Base-by-base conservation (phyloP, 2,113 vertebrate genomes). In the Pithys albifrons region DNA sequence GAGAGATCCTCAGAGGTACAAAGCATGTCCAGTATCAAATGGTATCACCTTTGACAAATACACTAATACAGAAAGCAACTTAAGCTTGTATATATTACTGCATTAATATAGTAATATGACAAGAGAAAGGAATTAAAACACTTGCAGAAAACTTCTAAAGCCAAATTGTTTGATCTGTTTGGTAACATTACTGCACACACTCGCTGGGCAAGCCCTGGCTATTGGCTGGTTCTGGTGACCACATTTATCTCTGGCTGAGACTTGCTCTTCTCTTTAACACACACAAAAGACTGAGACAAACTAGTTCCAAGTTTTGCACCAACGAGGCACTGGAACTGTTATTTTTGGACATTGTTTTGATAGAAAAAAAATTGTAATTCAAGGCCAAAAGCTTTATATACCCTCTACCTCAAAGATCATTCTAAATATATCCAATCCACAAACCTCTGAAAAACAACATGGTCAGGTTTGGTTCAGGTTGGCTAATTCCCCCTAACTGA, bases 341-440 rank as follows among this genome's bases (percentile, higher is more conserved):
- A 33, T 5, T 75, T 74, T 14, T 7, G 6, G 67, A 35, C 13
- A 55, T 17, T 2, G 13, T 28, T 83, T 59, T 51, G 5, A 71
- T 20, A 74, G 6, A 1, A 37, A 61, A 29, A 28, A 43, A 70
- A 11, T 17, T 2, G 3, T 1, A 70, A 8, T 2, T 17, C 11
- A 59, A 75, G 51, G 33, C 27, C 35, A 85, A 51, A 61, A 90
- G 51, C 28, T 58, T 52, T 27, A 10, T 3, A 10, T 0, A 57
- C 2, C 5, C 5, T 74, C 57, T 39, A n/a, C 45, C 55, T 9
- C 7, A 55, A 57, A 85, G 33, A 57, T 14, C 12, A 49, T 14
- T 54, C 23, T 14, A 80, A 83, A 46, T 9, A 74, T 0, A 10
- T 7, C 39, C 55, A 31, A 77, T 39, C 6, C 18, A 84, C 51